Percentiles rank a stretch among this genome's conserved stretches.
Conservation (phyloP, 2,888 invertebrate genomes). For the Crematogaster levior region DNA sequence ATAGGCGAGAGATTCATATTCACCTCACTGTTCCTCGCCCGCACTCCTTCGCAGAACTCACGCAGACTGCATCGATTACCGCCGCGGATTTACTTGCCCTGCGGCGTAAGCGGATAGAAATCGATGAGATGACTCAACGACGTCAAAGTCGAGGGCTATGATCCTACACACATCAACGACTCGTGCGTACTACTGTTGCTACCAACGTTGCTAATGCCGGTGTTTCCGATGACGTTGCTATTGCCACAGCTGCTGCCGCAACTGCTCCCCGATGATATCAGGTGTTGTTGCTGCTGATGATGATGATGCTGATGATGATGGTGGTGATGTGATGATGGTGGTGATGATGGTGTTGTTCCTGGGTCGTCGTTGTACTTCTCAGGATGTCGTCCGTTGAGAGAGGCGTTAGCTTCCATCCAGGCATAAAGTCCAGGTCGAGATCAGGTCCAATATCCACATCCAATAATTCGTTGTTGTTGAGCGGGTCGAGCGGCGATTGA, state of each 20-base stretch:
- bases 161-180: constrained; percentile 84
- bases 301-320: constrained; percentile 70
- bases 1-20: constrained; percentile 30
- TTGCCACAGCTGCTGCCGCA: constrained; percentile 66
- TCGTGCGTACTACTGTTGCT: constrained; percentile 82
- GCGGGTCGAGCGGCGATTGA: constrained; percentile 94
- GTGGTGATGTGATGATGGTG: constrained; percentile 71
- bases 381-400: constrained; percentile 86
- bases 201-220: constrained; percentile 65
- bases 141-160: constrained; percentile 84
- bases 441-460: constrained; percentile 88
- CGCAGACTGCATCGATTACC: constrained; percentile 2
- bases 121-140: constrained; percentile 85
- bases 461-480: constrained; percentile 93
- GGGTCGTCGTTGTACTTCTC: constrained; percentile 80
- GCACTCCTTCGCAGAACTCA: constrained; percentile 32
- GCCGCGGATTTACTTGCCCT: constrained; percentile 73
- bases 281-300: constrained; percentile 68
- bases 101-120: constrained; percentile 82
- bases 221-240: constrained; percentile 68
- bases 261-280: constrained; percentile 70
- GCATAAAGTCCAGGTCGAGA: constrained; percentile 89
- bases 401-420: constrained; percentile 87
- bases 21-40: constrained; percentile 38
- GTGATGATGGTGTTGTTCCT: constrained; percentile 71